Evolutionary conservation across 2,888 invertebrate species (phyloP).

Genomic region (Portevinia maculata): DNA sequence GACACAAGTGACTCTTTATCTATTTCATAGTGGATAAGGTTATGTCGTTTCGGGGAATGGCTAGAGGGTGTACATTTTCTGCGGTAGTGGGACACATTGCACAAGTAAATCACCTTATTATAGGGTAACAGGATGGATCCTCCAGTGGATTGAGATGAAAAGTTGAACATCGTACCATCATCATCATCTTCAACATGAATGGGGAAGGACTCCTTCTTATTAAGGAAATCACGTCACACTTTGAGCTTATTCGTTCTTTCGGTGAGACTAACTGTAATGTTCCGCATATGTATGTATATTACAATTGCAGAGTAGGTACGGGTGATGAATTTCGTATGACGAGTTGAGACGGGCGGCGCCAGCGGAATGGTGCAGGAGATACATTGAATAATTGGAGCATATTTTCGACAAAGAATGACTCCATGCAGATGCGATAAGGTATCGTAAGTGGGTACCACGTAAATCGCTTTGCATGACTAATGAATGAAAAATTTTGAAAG

Average conservation of each 20-base stretch:
- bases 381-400: constrained; percentile 38
- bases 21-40: constrained; percentile 67
- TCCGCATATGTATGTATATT: no score
- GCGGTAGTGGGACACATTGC: constrained; percentile 27
- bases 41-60: constrained; percentile 38
- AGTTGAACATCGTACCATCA: neutral
- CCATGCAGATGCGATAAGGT: constrained; percentile 24
- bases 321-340: neutral
- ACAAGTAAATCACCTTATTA: constrained; percentile 56
- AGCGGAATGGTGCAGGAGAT: no score
- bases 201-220: neutral
- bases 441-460: neutral
- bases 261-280: neutral
- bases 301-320: neutral
- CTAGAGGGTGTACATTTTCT: constrained; percentile 16
- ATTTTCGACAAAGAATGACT: neutral
- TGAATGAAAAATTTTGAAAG: constrained; percentile 12
- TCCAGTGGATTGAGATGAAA: constrained; percentile 37
- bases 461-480: constrained; percentile 12
- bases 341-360: no score
- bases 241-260: neutral
- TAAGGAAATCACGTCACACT: constrained; percentile 34
- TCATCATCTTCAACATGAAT: constrained; percentile 3
- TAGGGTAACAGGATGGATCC: constrained; percentile 48
- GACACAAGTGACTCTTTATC: constrained; percentile 68